These are phyloP conservation scores for Eretmochelys imbricata DNA, from an alignment of 2,113 vertebrate species.

Conservation along the genomic window DNA sequence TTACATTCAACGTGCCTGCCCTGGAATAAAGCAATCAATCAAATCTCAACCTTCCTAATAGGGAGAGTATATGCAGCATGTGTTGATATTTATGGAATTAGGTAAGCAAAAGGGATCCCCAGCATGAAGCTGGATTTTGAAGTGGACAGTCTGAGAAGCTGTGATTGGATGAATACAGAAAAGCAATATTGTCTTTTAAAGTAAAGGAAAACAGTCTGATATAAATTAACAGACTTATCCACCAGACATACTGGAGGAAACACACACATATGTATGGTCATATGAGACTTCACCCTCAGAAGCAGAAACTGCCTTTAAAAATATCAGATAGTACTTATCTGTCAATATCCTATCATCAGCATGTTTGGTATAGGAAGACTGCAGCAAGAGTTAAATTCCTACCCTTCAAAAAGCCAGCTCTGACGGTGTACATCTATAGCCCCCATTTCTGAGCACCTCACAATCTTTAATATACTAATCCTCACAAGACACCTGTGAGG, in stretches of 20 bases:
- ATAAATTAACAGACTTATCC: neutral
- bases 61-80: accelerated
- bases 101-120: accelerated
- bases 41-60: neutral
- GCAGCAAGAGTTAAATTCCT: neutral
- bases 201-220: neutral
- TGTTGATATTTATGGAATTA: neutral
- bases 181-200: neutral
- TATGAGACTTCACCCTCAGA: neutral
- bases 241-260: neutral
- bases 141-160: neutral
- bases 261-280: neutral
- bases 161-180: neutral
- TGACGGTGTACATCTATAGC: neutral
- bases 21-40: slow-evolving; percentile 7
- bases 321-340: neutral
- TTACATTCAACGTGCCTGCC: slow-evolving; percentile 17
- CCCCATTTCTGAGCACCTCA: neutral
- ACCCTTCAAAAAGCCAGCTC: neutral
- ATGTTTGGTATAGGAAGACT: neutral
- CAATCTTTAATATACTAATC: neutral
- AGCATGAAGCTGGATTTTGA: neutral
- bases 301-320: neutral
- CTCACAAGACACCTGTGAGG: neutral
- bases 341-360: neutral